Evolutionary conservation across 2,888 invertebrate genomes (phyloP), one percentile per base, ranked within the genome.

Genomic region (Ptilodon capucinus): DNA sequence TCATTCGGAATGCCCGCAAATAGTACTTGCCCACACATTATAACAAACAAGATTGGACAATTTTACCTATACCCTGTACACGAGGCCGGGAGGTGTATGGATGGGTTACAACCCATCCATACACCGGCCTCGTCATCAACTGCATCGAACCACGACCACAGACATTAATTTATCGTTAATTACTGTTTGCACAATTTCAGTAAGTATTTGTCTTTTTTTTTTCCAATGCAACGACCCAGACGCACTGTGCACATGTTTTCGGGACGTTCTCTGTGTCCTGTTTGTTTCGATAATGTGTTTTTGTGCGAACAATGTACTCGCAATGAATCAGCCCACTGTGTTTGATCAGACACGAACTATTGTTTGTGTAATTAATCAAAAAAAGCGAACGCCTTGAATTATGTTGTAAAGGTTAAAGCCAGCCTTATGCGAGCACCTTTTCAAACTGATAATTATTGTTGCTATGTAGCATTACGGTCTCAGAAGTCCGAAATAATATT

Each of bases 271-370:
- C n/a, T 0, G 0, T 46, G 54, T 42, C 47, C 46, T 50, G 40
- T 45, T 49, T 51, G 40, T 40, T 28, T 39, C 47, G 42, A 48
- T 32, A 48, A 44, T 51, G 46, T 39, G 19, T 46, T 13, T 58
- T 51, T 54, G 48, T 54, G 34, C 35, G 35, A 38, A 59, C 58
- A 53, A 51, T 45, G 60, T 62, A 54, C 34, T 30, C 2, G 13
- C 30, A n/a, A 44, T 62, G 51, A 61, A 59, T 59, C 52, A 61
- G 30, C 46, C 51, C 35, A 44, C 59, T 55, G 45, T 60, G 45
- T 60, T 35, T 44, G 36, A 40, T 35, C 32, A 45, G 35, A 34
- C 40, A 19, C 4, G 11, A n/a, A 14, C 19, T 18, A 40, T 57
- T 61, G 57, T 59, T 44, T 17, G 3, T 19, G 8, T 3, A 38